Percentiles rank a stretch among this genome's conserved stretches.
phyloP scores from a whole-genome alignment of 2,797 vertebrate genomes.

The Typhlichthys eigenmanni region DNA sequence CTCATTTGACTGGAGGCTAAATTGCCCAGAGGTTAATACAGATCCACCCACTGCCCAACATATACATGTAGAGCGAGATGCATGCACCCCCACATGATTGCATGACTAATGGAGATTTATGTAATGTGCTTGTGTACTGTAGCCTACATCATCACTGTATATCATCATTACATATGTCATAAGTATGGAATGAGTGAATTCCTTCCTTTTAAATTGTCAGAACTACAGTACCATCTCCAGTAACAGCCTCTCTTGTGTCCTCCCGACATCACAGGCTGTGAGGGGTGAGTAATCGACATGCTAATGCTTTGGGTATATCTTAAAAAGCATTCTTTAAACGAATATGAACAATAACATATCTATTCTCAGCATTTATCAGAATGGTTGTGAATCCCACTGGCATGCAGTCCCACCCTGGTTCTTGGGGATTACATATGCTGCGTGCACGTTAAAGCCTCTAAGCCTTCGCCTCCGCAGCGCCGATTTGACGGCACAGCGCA shows the following conservation, averaged over 20 bases:
- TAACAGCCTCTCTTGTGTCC: too few species aligned
- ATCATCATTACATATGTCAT: conserved; percentile 19
- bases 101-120: conserved; percentile 44
- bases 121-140: neutral
- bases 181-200: conserved; percentile 13
- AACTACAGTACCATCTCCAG: too few species aligned
- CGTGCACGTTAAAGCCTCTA: conserved; percentile 64
- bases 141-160: conserved; percentile 21
- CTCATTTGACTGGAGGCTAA: too few species aligned
- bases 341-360: conserved; percentile 32
- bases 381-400: conserved; percentile 48
- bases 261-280: too few species aligned
- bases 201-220: neutral
- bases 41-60: too few species aligned
- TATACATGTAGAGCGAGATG: too few species aligned
- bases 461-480: conserved; percentile 64
- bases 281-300: neutral
- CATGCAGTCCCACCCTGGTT: conserved; percentile 50
- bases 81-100: too few species aligned
- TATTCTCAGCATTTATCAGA: conserved; percentile 35
- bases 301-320: neutral
- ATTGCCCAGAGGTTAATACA: too few species aligned
- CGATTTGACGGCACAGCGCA: conserved; percentile 66
- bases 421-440: conserved; percentile 67
- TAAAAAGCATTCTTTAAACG: conserved; percentile 6